These are phyloP conservation scores for Limenitis camilla DNA, from an alignment of 2,888 invertebrate genomes.

Conservation along the genomic window DNA sequence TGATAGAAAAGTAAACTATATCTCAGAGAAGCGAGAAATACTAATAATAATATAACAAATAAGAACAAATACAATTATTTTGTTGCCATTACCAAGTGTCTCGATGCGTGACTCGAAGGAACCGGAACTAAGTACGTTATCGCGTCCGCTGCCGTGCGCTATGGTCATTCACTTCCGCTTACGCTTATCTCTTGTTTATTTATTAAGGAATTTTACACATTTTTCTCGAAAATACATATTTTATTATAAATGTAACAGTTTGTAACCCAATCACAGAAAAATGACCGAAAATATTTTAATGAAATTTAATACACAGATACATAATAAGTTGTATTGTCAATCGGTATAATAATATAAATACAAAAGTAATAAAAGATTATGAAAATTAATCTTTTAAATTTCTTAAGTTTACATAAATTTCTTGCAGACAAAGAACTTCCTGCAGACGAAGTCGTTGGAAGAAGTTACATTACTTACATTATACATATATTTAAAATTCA, in stretches of 20 bases:
- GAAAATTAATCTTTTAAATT: too few species aligned
- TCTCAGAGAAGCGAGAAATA: neutral
- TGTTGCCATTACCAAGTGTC: constrained; percentile 27
- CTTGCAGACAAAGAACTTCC: too few species aligned
- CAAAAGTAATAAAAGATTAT: too few species aligned
- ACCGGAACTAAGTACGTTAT: constrained; percentile 43
- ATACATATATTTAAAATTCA: too few species aligned
- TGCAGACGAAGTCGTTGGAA: too few species aligned
- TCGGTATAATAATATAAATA: too few species aligned
- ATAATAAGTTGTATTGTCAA: too few species aligned
- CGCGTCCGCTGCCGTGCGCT: constrained; percentile 11
- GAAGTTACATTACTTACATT: too few species aligned
- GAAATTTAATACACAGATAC: too few species aligned
- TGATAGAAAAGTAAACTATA: neutral
- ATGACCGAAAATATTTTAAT: too few species aligned
- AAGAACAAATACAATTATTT: constrained; percentile 5
- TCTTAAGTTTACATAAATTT: too few species aligned
- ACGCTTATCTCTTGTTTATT: constrained; percentile 13
- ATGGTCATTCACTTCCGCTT: constrained; percentile 10
- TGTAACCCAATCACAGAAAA: too few species aligned
- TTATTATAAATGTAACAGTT: constrained; percentile 1
- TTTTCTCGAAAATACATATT: neutral
- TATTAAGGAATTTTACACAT: neutral
- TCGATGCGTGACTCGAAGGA: constrained; percentile 59
- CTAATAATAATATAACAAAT: neutral